A percentile compares a stretch with the other conserved stretches of the same genome.
phyloP scores from a whole-genome alignment of 2,113 vertebrate genomes.

The Ahaetulla prasina region DNA sequence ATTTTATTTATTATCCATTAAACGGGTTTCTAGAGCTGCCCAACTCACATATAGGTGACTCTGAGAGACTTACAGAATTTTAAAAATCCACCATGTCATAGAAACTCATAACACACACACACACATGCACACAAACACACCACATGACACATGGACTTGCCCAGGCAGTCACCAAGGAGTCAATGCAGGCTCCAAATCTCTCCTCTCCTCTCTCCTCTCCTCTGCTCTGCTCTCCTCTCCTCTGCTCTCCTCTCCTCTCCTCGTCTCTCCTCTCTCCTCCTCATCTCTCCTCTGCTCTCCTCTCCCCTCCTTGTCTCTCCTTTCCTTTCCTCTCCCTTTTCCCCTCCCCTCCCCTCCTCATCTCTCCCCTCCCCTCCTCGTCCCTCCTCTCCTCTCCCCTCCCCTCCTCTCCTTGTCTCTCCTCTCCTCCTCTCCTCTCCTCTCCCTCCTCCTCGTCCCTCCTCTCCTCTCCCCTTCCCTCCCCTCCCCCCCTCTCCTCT shows the following conservation, averaged over 20 bases:
- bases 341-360: fast-evolving
- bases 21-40: not conserved
- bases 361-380: fast-evolving
- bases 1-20: not conserved
- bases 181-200: not conserved
- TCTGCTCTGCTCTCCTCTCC: too few relatives aligned
- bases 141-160: not conserved
- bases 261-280: too few relatives aligned
- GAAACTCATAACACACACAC: not conserved
- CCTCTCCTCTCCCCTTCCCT: too few relatives aligned
- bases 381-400: fast-evolving
- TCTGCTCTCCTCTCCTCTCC: too few relatives aligned
- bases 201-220: too few relatives aligned
- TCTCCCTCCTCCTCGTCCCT: too few relatives aligned
- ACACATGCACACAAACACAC: too few relatives aligned
- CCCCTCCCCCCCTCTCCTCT: not conserved
- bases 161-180: not conserved
- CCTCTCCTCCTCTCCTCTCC: fast-evolving
- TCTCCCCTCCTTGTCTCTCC: too few relatives aligned
- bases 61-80: not conserved
- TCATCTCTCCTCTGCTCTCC: too few relatives aligned
- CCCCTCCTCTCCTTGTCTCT: fast-evolving
- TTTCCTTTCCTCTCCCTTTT: too few relatives aligned
- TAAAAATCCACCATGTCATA: not conserved
- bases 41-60: not conserved